A percentile compares a stretch with the other conserved stretches of the same genome.
Evolutionary conservation across 2,797 vertebrate species (phyloP).

Genomic region (Coregonus sp.): DNA sequence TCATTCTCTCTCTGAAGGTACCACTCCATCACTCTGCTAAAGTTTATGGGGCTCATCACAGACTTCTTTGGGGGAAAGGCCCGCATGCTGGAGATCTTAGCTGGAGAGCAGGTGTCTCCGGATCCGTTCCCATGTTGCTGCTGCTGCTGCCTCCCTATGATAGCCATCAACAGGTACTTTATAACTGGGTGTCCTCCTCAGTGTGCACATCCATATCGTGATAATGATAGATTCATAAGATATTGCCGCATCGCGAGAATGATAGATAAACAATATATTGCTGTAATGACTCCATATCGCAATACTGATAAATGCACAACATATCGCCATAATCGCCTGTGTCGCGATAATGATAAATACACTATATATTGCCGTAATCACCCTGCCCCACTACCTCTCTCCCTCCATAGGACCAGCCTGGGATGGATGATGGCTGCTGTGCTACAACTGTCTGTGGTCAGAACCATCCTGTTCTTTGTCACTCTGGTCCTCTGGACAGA

Average conservation of each 20-base stretch:
- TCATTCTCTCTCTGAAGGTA: conserved; percentile 64
- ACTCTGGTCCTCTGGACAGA: conserved; percentile 82
- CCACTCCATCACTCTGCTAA: conserved; percentile 80
- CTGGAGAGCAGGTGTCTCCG: conserved; percentile 73
- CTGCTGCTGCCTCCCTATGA: conserved; percentile 81
- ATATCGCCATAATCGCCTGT: neutral
- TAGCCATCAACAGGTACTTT: conserved; percentile 71
- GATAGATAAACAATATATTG: neutral
- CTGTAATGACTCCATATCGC: neutral
- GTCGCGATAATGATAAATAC: neutral
- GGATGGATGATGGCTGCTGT: conserved; percentile 81
- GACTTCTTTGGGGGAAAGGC: conserved; percentile 80
- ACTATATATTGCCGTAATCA: neutral
- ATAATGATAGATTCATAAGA: neutral
- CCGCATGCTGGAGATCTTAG: conserved; percentile 70
- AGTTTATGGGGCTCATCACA: conserved; percentile 81
- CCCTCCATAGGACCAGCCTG: conserved; percentile 65
- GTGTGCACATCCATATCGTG: neutral
- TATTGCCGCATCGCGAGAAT: neutral
- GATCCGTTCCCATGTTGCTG: conserved; percentile 82
- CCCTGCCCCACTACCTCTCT: no score
- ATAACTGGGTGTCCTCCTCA: neutral
- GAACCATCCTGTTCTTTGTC: conserved; percentile 79
- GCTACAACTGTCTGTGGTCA: conserved; percentile 82
- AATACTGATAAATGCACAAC: neutral